Conservation (phyloP, 2,113 vertebrate genomes). For the Typhlomys cinereus region DNA sequence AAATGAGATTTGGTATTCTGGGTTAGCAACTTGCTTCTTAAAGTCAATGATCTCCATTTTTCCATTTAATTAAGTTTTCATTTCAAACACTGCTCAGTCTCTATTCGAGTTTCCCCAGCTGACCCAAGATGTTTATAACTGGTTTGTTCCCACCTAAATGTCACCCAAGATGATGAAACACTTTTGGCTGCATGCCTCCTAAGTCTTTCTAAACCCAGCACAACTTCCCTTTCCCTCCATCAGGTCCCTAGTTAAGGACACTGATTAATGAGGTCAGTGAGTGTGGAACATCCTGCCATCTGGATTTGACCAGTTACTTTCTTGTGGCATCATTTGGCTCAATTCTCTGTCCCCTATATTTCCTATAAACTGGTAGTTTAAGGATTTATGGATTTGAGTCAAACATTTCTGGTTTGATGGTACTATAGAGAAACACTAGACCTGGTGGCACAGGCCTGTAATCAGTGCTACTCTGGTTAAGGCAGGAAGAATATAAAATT, state of each 20-base stretch:
- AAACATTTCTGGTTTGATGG: not conserved
- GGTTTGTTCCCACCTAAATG: not conserved
- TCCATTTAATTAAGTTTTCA: slow-evolving; percentile 23
- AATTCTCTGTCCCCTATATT: not conserved
- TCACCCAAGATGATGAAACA: not conserved
- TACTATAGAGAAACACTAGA: not conserved
- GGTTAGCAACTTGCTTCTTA: not conserved
- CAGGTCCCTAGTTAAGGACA: not conserved
- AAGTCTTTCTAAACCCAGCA: not conserved
- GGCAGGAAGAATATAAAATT: not conserved
- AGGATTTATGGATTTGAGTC: not conserved
- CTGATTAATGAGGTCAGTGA: not conserved
- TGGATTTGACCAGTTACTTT: not conserved
- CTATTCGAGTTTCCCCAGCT: slow-evolving; percentile 6
- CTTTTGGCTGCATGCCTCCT: not conserved
- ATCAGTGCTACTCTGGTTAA: not conserved
- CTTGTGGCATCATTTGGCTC: not conserved
- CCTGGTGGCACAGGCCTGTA: too few species aligned
- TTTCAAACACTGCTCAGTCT: slow-evolving; percentile 20
- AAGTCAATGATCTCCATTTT: not conserved
- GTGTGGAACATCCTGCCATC: not conserved
- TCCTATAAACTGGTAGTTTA: not conserved
- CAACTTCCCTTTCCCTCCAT: not conserved
- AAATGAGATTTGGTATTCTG: slow-evolving; percentile 37
- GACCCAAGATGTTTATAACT: slow-evolving; percentile 18